Evolutionary conservation across 2,797 vertebrate species (phyloP).

Genomic region (Meriones psammophilus): DNA sequence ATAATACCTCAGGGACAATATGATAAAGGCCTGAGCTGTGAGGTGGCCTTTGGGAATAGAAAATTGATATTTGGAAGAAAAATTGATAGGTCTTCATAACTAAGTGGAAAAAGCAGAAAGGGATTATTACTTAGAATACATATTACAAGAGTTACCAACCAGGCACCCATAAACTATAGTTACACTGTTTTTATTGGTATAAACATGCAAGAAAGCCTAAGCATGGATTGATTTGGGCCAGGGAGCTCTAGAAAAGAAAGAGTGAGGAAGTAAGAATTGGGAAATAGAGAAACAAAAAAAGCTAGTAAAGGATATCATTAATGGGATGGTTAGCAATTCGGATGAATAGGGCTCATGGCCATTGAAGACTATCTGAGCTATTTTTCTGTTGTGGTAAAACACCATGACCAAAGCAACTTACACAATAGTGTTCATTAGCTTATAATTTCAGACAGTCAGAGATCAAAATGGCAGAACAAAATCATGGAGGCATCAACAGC

Average conservation of each 20-base stretch:
- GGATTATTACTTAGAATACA: constrained; percentile 60
- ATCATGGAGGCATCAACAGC: neutral
- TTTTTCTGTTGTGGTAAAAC: neutral
- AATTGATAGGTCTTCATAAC: constrained; percentile 36
- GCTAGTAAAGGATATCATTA: neutral
- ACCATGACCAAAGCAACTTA: neutral
- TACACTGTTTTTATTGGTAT: neutral
- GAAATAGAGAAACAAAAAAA: neutral
- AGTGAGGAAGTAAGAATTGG: neutral
- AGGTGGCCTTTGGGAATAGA: neutral
- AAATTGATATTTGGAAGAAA: constrained; percentile 59
- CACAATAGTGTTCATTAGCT: neutral
- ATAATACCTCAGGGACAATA: constrained; percentile 1
- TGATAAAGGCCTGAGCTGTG: constrained; percentile 24
- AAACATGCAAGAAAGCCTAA: constrained; percentile 19
- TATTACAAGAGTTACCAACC: constrained; percentile 36
- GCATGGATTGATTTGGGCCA: neutral
- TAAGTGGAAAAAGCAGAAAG: neutral
- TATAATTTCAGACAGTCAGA: neutral
- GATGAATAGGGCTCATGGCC: neutral
- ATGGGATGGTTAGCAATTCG: neutral
- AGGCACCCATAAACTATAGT: constrained; percentile 18
- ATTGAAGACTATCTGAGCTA: too few species aligned
- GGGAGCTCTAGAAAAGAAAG: neutral
- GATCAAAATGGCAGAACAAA: neutral